Evolutionary conservation across 2,797 vertebrate genomes (phyloP).

Genomic region (Scleropages formosus): DNA sequence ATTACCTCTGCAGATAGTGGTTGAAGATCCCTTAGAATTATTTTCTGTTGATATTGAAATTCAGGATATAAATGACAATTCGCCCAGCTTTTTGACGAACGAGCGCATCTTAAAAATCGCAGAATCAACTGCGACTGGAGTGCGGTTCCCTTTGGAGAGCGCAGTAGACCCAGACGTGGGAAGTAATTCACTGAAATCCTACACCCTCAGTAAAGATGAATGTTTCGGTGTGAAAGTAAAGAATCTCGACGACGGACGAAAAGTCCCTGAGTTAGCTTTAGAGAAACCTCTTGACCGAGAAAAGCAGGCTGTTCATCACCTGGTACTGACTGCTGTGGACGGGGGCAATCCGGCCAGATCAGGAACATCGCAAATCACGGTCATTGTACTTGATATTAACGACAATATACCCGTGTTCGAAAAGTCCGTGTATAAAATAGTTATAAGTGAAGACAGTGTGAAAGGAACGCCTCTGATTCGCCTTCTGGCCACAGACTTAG

Average conservation of each 20-base stretch:
- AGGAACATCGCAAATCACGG: conserved; percentile 40
- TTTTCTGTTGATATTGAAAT: conserved; percentile 72
- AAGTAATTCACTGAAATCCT: conserved; percentile 46
- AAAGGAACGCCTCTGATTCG: conserved; percentile 32
- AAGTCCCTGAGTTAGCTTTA: conserved; percentile 52
- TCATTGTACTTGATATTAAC: conserved; percentile 51
- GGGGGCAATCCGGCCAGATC: conserved; percentile 52
- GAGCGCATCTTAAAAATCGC: conserved; percentile 58
- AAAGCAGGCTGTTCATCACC: conserved; percentile 37
- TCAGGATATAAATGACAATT: conserved; percentile 74
- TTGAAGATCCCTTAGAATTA: conserved; percentile 70
- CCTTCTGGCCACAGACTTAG: conserved; percentile 45
- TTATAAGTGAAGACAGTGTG: conserved; percentile 37
- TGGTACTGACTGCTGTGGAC: conserved; percentile 54
- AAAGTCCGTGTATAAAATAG: conserved; percentile 42
- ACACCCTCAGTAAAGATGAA: conserved; percentile 52
- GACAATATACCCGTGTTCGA: conserved; percentile 55
- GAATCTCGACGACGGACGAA: conserved; percentile 41
- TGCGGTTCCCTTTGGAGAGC: conserved; percentile 63
- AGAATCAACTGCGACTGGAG: conserved; percentile 53
- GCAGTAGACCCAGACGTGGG: conserved; percentile 61
- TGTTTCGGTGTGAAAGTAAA: conserved; percentile 55
- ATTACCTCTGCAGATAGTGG: conserved; percentile 65
- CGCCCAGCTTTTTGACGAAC: conserved; percentile 55
- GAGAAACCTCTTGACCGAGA: conserved; percentile 53